Evolutionary conservation across 2,888 invertebrate species (phyloP).

Genomic region (Melanchra persicariae): DNA sequence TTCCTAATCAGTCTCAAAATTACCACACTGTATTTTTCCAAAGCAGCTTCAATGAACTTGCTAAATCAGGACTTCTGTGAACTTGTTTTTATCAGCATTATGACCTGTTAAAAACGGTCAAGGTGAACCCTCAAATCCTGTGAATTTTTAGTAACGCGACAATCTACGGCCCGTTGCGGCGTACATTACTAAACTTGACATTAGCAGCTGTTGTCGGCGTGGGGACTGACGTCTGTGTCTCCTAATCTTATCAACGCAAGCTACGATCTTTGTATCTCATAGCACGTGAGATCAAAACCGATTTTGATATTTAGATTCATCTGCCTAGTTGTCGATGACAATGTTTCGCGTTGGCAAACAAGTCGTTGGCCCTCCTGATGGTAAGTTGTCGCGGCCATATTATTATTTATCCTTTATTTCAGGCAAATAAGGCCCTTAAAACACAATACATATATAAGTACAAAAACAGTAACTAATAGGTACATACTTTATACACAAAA

Average conservation of each 20-base stretch:
- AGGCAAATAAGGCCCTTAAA: too few relatives aligned
- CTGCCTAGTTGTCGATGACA: neutral
- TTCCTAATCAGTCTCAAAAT: neutral
- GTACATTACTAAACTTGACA: constrained; percentile 15
- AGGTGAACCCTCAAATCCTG: too few relatives aligned
- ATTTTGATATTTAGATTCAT: neutral
- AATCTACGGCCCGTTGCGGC: constrained; percentile 2
- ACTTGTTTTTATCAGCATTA: neutral
- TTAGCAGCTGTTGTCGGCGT: constrained; percentile 25
- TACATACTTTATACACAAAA: too few relatives aligned
- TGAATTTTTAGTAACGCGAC: neutral
- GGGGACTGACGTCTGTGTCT: constrained; percentile 23
- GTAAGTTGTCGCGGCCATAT: too few relatives aligned
- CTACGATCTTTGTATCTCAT: constrained; percentile 8
- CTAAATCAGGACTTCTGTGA: neutral
- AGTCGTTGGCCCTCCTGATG: neutral
- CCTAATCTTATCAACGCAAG: constrained; percentile 44
- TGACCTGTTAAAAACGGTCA: too few relatives aligned
- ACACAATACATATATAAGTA: too few relatives aligned
- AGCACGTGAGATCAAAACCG: constrained; percentile 23
- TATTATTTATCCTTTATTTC: too few relatives aligned
- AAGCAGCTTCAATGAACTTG: neutral
- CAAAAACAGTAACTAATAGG: too few relatives aligned
- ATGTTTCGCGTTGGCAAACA: too few relatives aligned
- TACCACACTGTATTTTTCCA: neutral